Evolutionary conservation across 2,888 invertebrate species (phyloP).

Genomic region (Hyalella azteca): DNA sequence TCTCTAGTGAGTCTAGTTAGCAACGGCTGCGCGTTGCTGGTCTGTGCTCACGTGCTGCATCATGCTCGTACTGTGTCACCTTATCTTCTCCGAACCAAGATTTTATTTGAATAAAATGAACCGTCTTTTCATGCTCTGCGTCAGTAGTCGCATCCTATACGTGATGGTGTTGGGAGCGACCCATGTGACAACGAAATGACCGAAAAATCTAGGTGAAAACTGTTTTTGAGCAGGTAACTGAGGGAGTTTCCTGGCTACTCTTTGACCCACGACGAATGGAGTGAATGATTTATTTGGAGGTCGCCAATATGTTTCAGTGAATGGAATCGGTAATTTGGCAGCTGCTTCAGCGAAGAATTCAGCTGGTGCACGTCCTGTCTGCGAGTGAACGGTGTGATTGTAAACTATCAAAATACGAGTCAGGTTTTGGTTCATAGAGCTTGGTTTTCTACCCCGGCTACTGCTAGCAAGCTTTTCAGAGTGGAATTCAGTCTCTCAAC

Average conservation of each 20-base stretch:
- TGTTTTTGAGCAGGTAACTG: not conserved
- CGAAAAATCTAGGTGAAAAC: not conserved
- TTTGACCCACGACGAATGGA: not conserved
- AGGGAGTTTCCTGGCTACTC: not conserved
- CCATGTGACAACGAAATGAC: not conserved
- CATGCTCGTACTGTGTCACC: too few relatives aligned
- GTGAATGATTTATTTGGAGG: not conserved
- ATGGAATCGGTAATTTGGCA: not conserved
- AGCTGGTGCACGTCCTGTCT: not conserved
- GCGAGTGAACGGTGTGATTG: not conserved
- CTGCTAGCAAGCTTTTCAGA: too few relatives aligned
- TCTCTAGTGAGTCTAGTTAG: too few relatives aligned
- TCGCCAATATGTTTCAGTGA: not conserved
- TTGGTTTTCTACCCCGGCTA: too few relatives aligned
- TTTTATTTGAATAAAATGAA: not conserved
- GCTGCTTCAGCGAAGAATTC: not conserved
- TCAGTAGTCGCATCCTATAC: not conserved
- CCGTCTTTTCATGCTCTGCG: not conserved
- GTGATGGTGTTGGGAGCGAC: not conserved
- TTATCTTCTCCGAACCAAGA: not conserved
- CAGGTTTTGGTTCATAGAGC: not conserved
- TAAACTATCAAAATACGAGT: not conserved
- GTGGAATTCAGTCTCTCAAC: too few relatives aligned
- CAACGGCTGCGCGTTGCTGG: too few relatives aligned
- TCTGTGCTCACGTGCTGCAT: too few relatives aligned